Evolutionary conservation across 2,888 invertebrate species (phyloP).

Genomic region (Tenthredo scrophulariae): DNA sequence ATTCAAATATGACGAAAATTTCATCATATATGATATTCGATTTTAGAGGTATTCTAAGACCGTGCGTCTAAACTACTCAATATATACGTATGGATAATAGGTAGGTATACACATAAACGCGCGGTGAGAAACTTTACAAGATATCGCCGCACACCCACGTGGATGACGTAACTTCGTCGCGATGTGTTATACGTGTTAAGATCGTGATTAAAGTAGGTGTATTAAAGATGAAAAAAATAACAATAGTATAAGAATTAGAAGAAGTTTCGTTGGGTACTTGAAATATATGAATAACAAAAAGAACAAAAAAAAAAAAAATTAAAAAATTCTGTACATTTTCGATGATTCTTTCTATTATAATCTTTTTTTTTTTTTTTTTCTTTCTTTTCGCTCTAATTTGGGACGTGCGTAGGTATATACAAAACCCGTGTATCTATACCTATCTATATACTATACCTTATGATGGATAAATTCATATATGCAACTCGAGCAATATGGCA

Average conservation of each 20-base stretch:
- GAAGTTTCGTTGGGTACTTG: background rate
- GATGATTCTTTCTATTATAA: background rate
- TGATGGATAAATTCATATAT: background rate
- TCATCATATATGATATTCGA: too few relatives aligned
- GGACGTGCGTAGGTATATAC: background rate
- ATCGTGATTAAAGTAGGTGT: conserved; percentile 32
- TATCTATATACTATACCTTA: background rate
- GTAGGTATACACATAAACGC: background rate
- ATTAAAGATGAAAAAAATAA: background rate
- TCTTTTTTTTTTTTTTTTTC: background rate
- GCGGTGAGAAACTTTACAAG: conserved; percentile 4
- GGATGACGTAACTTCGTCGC: conserved; percentile 30
- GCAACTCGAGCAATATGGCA: background rate
- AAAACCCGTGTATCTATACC: background rate
- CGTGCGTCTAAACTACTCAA: too few relatives aligned
- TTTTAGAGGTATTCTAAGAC: too few relatives aligned
- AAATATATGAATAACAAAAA: background rate
- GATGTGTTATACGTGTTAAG: background rate
- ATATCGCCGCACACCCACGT: conserved; percentile 28
- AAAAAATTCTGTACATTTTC: background rate
- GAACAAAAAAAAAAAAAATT: background rate
- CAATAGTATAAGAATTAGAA: background rate
- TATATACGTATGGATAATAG: background rate
- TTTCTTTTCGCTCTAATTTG: background rate
- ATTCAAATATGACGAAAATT: too few relatives aligned